Base-by-base conservation (phyloP, 2,888 invertebrate species). In the Polydesmus complanatus region DNA sequence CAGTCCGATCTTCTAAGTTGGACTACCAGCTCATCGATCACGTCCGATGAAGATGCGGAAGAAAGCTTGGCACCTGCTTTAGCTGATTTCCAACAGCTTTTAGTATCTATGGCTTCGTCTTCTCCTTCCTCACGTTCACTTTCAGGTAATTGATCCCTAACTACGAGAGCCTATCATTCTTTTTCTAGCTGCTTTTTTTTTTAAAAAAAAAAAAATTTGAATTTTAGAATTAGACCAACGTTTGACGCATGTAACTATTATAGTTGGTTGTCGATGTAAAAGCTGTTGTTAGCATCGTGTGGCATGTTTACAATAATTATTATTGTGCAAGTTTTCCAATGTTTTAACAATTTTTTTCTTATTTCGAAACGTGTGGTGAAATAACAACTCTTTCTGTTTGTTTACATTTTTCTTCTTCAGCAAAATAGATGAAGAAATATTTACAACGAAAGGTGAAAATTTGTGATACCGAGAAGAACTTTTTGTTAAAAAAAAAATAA, bases 61-160 rank as follows among this genome's bases (percentile, higher is more conserved):
- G 75, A 75, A 67, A 71, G 73, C 66, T 70, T 76, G 60, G 74
- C 72, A 64, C 74, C 72, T 65, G 76, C 76, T 70, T 72, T 77
- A 70, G 75, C 73, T 62, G 74, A 75, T 69, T 74, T 77, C 65
- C 75, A 77, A 66, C 71, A 75, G 67, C 69, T 77, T 63, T 70
- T 77, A 60, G 73, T 73, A 66, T 73, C 75, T 65, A 74, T 76
- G 73, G 74, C 56, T 3, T 14, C 56, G 3, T 22, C 21, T 5
- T n/a, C 54, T 14, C 19, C 52, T 8, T 23, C 11, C 8, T 25
- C 11, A 19, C 11, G 27, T 48, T 56, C 56, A 37, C 37, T 37
- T 14, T 8, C 37, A 56, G 56, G 56, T 56, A 56, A 37, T 14
- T 11, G 8, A 21, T 51, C 19, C 5, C 22, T 11, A 11, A 14